A percentile compares a stretch with the other conserved stretches of the same genome.
phyloP scores from a whole-genome alignment of 2,113 vertebrate genomes.

The Nanger granti region DNA sequence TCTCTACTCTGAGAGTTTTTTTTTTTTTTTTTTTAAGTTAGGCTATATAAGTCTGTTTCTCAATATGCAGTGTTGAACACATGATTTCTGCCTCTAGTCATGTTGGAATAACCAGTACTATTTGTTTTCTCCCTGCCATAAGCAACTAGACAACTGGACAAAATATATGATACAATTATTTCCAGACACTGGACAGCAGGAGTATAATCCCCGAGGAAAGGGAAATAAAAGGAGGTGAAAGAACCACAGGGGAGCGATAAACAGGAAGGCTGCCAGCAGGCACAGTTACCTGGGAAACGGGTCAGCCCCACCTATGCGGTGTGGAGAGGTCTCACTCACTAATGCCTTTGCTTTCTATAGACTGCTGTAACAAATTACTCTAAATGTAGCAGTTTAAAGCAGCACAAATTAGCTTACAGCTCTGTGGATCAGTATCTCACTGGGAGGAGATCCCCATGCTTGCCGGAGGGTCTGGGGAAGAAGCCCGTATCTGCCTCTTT shows the following conservation, averaged over 20 bases:
- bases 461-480: not conserved
- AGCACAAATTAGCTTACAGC: not conserved
- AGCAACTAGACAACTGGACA: not conserved
- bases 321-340: not conserved
- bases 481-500: not conserved
- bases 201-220: not conserved
- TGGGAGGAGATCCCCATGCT: not conserved
- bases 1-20: not conserved
- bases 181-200: not conserved
- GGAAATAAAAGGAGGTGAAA: not conserved
- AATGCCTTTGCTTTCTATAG: not conserved
- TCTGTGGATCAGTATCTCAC: not conserved
- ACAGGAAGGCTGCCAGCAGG: not conserved
- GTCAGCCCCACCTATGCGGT: fast-evolving
- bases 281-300: not conserved
- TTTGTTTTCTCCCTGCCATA: not conserved
- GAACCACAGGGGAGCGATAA: not conserved
- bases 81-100: not conserved
- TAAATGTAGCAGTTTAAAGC: not conserved
- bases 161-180: not conserved
- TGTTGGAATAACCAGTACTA: not conserved
- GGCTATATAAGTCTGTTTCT: not conserved
- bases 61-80: not conserved
- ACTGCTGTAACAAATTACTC: not conserved
- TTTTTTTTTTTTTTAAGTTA: not conserved